Base-by-base conservation (phyloP, 2,888 invertebrate genomes). In the Diabrotica balteata region DNA sequence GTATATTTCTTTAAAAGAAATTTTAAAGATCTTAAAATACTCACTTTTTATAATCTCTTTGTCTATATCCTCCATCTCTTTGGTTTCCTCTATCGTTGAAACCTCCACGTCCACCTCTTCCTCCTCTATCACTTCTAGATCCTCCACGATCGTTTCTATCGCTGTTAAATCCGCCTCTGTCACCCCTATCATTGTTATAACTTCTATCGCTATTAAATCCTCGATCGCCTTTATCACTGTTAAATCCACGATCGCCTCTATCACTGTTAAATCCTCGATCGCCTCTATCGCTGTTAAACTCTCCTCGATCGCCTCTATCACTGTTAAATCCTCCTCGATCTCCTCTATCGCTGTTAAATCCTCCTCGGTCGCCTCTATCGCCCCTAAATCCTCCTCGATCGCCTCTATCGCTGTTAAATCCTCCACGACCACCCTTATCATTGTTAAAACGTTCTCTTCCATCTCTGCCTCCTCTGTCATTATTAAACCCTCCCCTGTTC, bases 11-110 rank as follows among this genome's bases (percentile, higher is more conserved):
- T 17, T 17, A 17, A 2, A 17, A 17, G 17, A 17, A 1, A 32
- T 32, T 32, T 32, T 32, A 32, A 32, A 32, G 32, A 32, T 32
- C 5, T 4, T 17, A 58, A 9, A 55, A 57, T 50, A 74, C 75
- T 74, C 66, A 78, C 79, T 74, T 75, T 72, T 72, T 75, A 51
- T 70, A 78, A 62, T 77, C 75, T 54, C 73, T 73, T 54, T 72
- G 77, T 57, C 63, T 70, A 66, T 61, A 71, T 49, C 70, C 73
- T 32, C 71, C 72, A 50, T 65, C 71, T 69, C 71, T 72, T 8
- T 63, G 63, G 44, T 44, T 67, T 32, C 32, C 32, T 32, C 32
- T 32, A 32, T 32, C 32, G 32, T 32, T 32, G 32, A 32, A 32
- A 10, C 67, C 67, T 49, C 62, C 63, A 60, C 52, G 66, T 63